A percentile compares a stretch with the other conserved stretches of the same genome.
These are phyloP conservation scores for Rapana venosa DNA, from an alignment of 2,888 invertebrate genomes.

Conservation along the genomic window DNA sequence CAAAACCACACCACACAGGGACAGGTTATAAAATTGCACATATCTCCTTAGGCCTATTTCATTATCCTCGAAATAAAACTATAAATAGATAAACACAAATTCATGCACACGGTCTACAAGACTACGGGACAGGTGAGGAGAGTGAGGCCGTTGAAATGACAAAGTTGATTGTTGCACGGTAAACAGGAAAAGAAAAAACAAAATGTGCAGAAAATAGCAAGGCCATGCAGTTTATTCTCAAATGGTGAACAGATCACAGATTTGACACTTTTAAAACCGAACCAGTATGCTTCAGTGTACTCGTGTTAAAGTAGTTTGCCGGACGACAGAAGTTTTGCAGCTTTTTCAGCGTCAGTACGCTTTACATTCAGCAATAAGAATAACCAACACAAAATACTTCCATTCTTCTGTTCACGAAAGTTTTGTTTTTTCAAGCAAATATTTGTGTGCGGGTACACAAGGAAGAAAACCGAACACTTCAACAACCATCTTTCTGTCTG, in stretches of 20 bases:
- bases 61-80: too few relatives aligned
- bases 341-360: neutral
- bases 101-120: too few relatives aligned
- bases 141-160: too few relatives aligned
- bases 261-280: neutral
- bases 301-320: neutral
- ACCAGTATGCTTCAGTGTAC: neutral
- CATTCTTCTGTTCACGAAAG: neutral
- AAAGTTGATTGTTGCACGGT: too few relatives aligned
- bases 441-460: neutral
- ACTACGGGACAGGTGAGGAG: too few relatives aligned
- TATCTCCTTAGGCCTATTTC: too few relatives aligned
- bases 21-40: too few relatives aligned
- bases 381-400: neutral
- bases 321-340: neutral
- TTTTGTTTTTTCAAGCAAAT: neutral
- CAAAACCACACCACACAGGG: too few relatives aligned
- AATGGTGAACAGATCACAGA: neutral
- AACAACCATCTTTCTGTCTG: neutral
- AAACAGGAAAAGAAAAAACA: too few relatives aligned
- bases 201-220: neutral
- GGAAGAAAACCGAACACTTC: neutral
- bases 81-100: too few relatives aligned
- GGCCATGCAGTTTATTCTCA: neutral
- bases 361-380: neutral